These are phyloP conservation scores for Leptopilina myrica DNA, from an alignment of 2,888 invertebrate genomes.

Conservation along the genomic window DNA sequence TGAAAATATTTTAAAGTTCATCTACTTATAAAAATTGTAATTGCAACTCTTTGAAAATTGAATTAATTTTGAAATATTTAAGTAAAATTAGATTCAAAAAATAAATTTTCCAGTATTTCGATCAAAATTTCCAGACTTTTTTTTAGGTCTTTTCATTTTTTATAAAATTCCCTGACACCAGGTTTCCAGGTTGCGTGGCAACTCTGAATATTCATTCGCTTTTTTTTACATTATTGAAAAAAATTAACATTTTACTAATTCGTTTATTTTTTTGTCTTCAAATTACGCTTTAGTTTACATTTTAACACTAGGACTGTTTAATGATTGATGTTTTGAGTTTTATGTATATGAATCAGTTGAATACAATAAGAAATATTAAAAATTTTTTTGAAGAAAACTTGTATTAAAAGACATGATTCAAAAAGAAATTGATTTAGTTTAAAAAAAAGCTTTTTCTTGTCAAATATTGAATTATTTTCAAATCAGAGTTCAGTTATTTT, in stretches of 20 bases:
- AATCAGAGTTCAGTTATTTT: constrained; percentile 62
- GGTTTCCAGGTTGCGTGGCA: no score
- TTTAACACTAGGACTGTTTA: not conserved
- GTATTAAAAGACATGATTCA: not conserved
- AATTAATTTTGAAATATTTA: no score
- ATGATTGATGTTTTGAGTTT: not conserved
- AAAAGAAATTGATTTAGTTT: not conserved
- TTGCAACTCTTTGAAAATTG: no score
- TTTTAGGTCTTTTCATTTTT: no score
- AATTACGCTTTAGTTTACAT: not conserved
- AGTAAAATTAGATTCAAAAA: no score
- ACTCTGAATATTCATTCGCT: not conserved
- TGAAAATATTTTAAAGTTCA: no score
- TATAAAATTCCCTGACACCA: no score
- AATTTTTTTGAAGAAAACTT: not conserved
- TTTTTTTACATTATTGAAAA: not conserved
- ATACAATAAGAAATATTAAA: constrained; percentile 7
- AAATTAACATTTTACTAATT: not conserved
- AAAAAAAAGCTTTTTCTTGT: not conserved
- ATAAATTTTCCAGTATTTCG: no score
- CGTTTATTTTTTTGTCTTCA: not conserved
- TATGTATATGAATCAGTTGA: not conserved
- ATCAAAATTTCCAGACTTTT: no score
- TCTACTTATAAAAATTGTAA: no score
- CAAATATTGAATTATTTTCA: not conserved